These are phyloP conservation scores for Idaea straminata DNA, from an alignment of 2,888 invertebrate species.

Conservation along the genomic window DNA sequence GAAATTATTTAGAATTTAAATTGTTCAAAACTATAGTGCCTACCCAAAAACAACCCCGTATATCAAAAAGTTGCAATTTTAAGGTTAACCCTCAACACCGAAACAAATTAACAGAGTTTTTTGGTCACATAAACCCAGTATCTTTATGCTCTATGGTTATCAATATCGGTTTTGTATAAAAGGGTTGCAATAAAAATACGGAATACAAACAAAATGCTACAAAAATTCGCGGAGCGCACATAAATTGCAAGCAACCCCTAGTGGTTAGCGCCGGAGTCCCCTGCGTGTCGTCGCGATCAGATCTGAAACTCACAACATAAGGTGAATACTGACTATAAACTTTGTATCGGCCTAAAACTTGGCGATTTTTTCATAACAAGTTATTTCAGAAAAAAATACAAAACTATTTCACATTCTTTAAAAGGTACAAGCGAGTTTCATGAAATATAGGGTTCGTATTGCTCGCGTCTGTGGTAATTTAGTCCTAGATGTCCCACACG, in stretches of 20 bases:
- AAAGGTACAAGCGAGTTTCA: no score
- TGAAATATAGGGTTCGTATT: no score
- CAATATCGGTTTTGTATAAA: constrained; percentile 1
- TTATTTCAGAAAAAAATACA: no score
- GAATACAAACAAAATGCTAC: constrained; percentile 27
- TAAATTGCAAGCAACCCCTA: constrained; percentile 38
- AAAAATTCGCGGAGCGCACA: constrained; percentile 31
- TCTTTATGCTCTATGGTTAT: background rate
- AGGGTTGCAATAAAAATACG: constrained; percentile 21
- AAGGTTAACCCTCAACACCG: background rate
- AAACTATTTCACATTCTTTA: no score
- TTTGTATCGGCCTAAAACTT: background rate
- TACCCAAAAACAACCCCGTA: no score
- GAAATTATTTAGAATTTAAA: background rate
- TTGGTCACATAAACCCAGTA: constrained; percentile 1
- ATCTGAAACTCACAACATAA: constrained; percentile 24
- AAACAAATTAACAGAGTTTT: background rate
- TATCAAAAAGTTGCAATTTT: no score
- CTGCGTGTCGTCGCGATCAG: constrained; percentile 50
- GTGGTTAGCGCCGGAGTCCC: constrained; percentile 41
- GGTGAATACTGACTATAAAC: background rate
- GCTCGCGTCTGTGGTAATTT: no score
- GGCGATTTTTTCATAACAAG: no score
- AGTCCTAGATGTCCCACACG: no score
- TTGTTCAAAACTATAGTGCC: background rate